A percentile compares a stretch with the other conserved stretches of the same genome.
phyloP scores from a whole-genome alignment of 2,113 vertebrate species.

The Onychostruthus taczanowskii region DNA sequence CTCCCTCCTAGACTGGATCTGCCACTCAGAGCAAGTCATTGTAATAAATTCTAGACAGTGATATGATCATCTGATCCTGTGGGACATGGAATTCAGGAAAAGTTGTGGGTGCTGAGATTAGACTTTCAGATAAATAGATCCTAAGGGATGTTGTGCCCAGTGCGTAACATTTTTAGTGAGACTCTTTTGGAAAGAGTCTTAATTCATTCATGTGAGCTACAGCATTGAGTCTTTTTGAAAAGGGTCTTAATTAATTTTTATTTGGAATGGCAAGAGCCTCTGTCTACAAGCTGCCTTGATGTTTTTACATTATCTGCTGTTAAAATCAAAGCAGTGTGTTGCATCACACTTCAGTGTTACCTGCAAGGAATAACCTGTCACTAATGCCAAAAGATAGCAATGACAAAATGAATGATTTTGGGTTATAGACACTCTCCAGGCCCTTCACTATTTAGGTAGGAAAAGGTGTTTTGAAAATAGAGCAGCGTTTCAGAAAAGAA shows the following conservation, averaged over 20 bases:
- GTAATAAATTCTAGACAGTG: neutral
- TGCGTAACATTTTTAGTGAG: neutral
- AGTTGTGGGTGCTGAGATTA: neutral
- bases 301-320: neutral
- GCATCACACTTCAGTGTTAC: neutral
- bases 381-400: neutral
- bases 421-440: neutral
- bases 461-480: constrained; percentile 16
- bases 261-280: constrained; percentile 16
- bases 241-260: neutral
- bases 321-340: constrained; percentile 11
- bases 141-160: neutral
- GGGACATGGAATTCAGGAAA: neutral
- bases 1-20: neutral
- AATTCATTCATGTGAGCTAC: neutral
- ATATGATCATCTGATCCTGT: neutral
- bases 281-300: neutral
- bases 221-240: neutral
- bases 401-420: neutral
- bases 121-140: neutral
- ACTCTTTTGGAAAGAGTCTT: neutral
- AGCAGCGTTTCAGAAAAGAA: neutral
- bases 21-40: neutral
- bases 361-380: constrained; percentile 38
- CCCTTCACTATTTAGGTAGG: neutral